Conservation (phyloP, 2,113 vertebrate species). For the Chinchilla lanigera region DNA sequence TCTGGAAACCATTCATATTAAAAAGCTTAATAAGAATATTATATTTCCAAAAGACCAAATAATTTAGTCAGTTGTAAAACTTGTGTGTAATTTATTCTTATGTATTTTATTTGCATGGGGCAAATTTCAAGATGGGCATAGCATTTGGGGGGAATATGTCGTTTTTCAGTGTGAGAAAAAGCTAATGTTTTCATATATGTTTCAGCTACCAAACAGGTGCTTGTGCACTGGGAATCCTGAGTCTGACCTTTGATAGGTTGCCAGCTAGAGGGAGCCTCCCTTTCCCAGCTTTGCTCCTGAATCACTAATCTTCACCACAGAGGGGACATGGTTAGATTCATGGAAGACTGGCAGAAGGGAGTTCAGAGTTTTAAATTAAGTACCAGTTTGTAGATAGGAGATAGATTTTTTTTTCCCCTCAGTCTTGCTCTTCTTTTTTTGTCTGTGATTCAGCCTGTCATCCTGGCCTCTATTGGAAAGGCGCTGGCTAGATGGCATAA, state of each 20-base stretch:
- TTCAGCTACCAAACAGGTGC: slow-evolving; percentile 30
- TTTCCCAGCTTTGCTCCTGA: background rate
- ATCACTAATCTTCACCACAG: background rate
- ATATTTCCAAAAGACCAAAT: slow-evolving; percentile 40
- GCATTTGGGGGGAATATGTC: background rate
- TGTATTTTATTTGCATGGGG: slow-evolving; percentile 55
- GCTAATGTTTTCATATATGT: background rate
- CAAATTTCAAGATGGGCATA: background rate
- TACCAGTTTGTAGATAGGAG: background rate
- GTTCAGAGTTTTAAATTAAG: slow-evolving; percentile 41
- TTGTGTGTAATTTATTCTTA: slow-evolving; percentile 50
- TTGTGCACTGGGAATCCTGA: background rate
- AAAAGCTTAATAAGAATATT: slow-evolving; percentile 63
- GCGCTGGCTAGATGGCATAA: slow-evolving; percentile 12
- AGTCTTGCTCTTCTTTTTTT: slow-evolving; percentile 1
- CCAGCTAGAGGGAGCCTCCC: background rate
- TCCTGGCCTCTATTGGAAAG: slow-evolving; percentile 11
- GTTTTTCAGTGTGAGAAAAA: background rate
- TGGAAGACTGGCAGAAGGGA: background rate
- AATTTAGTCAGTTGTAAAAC: slow-evolving; percentile 48
- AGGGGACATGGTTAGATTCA: background rate
- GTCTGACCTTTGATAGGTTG: slow-evolving; percentile 35
- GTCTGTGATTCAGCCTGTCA: background rate
- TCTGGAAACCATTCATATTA: slow-evolving; percentile 68
- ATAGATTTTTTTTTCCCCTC: background rate